Conservation (phyloP, 53 echinoderm and acorn worm genomes). For the Echinarachnius parma region DNA sequence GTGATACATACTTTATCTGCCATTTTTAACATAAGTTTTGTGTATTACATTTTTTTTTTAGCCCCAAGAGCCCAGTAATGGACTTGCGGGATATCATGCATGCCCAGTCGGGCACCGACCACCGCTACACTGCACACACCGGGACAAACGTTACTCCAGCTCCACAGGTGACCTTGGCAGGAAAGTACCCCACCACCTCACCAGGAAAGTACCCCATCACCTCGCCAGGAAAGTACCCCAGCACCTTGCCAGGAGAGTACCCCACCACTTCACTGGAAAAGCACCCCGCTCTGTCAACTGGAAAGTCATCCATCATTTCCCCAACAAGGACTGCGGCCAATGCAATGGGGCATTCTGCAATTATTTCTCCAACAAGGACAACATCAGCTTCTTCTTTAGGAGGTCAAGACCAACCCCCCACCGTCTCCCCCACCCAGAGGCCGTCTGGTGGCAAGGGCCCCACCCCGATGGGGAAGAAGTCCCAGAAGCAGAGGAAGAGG, state of each 20-base stretch:
- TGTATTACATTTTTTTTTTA: slow-evolving; percentile 6
- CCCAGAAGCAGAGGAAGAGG: slow-evolving; percentile 76
- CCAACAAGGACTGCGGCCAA: too few relatives aligned
- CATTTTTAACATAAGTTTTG: neutral
- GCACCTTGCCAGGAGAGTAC: neutral
- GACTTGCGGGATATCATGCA: slow-evolving; percentile 73
- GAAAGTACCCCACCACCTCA: neutral
- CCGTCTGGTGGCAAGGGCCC: neutral
- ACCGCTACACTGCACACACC: neutral
- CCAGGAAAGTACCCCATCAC: neutral
- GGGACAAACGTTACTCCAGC: neutral
- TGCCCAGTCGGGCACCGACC: slow-evolving; percentile 36
- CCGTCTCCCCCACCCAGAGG: slow-evolving; percentile 25
- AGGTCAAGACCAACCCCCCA: neutral
- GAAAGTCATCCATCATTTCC: too few relatives aligned
- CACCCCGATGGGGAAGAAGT: slow-evolving; percentile 64
- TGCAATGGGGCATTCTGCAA: too few relatives aligned
- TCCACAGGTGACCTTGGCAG: neutral
- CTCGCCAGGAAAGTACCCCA: too few relatives aligned
- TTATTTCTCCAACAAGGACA: too few relatives aligned
- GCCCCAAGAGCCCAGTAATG: slow-evolving; percentile 41
- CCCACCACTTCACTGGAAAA: neutral
- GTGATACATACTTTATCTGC: neutral
- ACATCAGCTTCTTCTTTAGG: neutral
- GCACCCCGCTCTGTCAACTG: neutral